Evolutionary conservation across 1,140 invertebrate genomes (phyloP), one percentile per base, ranked within the genome.

Genomic region (Saccostrea cuccullata): DNA sequence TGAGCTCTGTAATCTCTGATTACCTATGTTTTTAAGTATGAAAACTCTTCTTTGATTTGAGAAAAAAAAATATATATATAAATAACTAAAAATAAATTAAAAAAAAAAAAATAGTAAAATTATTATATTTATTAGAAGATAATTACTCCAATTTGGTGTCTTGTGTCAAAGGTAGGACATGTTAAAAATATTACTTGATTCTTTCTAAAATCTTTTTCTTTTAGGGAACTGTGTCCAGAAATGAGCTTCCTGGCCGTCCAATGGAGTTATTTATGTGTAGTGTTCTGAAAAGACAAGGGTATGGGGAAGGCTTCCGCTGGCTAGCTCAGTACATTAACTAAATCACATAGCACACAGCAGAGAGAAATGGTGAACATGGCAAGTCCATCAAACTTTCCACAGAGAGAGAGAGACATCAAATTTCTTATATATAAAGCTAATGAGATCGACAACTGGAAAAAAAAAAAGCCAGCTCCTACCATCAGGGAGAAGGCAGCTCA

Each of bases 241-340:
- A 96, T 91, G 98, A 99, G 94, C 95, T 99, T 92, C 97, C 98
- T 73, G 98, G 98, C 70, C 97, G 99, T 95, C 99, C 99, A 89
- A 95, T 99, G 95, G 99, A 99, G 96, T 96, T 99, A 91, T 99
- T 99, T 96, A 99, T 99, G 99, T 99, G 99, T 96, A 99, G 98
- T 91, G 98, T 99, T 91, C 96, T 99, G 92, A 99, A 99, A 96
- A 97, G 98, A 94, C 99, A 99, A 96, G 99, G 99, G 88, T 99
- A 99, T 95, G 99, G 99, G 88, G 99, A 99, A 96, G 99, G 98
- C 92, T 99, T 99, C 96, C 97, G 99, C 95, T 99, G 99, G 99
- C 96, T 99, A 94, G 98, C 98, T 92, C 94, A 94, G 87, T 94
- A 94, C 89, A 94, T 94, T 88, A 94, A 94, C 89, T 94, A 91